phyloP scores from a whole-genome alignment of 2,888 invertebrate species.

The Orthosia cruda region DNA sequence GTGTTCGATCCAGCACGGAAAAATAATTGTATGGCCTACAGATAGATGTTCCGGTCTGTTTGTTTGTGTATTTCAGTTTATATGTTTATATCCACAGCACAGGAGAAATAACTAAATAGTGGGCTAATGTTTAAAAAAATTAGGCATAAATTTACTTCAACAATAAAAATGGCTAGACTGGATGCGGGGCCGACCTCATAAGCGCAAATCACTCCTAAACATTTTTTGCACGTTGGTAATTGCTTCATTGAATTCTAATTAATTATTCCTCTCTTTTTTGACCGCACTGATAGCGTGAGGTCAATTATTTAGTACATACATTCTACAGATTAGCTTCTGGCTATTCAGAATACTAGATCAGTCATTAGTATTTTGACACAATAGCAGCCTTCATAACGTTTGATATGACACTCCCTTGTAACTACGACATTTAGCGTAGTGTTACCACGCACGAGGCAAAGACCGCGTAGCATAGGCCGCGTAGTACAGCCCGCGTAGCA shows the following conservation, averaged over 20 bases:
- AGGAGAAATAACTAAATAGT: too few species aligned
- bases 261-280: conserved; percentile 21
- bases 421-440: not conserved
- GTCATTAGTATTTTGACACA: not conserved
- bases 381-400: not conserved
- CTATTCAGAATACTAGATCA: not conserved
- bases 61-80: too few species aligned
- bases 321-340: not conserved
- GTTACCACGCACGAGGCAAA: not conserved
- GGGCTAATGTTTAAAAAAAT: conserved; percentile 11
- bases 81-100: too few species aligned
- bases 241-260: conserved; percentile 64
- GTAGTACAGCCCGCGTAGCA: not conserved
- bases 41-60: too few species aligned
- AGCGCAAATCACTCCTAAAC: conserved; percentile 52
- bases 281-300: not conserved
- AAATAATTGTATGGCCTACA: too few species aligned
- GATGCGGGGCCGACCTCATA: conserved; percentile 65
- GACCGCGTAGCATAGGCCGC: not conserved
- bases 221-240: conserved; percentile 38
- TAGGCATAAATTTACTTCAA: conserved; percentile 35
- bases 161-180: conserved; percentile 61
- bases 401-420: not conserved
- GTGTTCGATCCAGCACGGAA: too few species aligned
- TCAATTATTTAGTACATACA: conserved; percentile 5